Evolutionary conservation across 2,888 invertebrate species (phyloP), one percentile per base, ranked within the genome.

Genomic region (Therioaphis trifolii): DNA sequence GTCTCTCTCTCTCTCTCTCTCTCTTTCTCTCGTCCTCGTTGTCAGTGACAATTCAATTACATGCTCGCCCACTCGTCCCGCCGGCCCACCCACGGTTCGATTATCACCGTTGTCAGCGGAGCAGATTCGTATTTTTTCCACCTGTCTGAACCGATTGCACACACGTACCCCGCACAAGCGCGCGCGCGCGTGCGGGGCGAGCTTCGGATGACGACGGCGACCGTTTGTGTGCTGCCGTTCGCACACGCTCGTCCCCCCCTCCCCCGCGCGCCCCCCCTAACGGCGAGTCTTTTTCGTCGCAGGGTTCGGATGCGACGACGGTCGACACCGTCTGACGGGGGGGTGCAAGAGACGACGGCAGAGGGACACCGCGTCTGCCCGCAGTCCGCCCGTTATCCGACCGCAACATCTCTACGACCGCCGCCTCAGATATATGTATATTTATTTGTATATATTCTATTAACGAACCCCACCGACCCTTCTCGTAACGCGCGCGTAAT

Each of bases 31-130:
- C 61, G 3, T 5, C 15, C 46, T 43, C 21, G 63, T 82, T 82
- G 82, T 74, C 82, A 40, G 74, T 74, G 82, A 82, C 82, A 82
- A 82, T 82, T 82, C 82, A 82, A 82, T 82, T 82, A 82, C 52
- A 14, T 15, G 4, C 14, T 14, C 27, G n/a, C 43, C 27, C 35
- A 15, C 68, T n/a, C 49, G 27, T 11, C 14, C 69, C 27, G 55
- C 46, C 40, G 35, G 35, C 7, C 68, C 58, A 7, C 69, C 71
- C 58, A 7, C 69, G 58, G 18, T 18, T 63, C 74, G 74, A 82
- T 82, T 74, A 82, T 74, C 74, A 52, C 71, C 29, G 52, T 82
- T 35, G 74, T 74, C 82, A 24, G 43, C 29, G 49, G 24, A 21
- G 21, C 4, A 35, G 27, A 15, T n/a, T 52, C 43, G 29, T 82